These are phyloP conservation scores for Drosophila paulistorum DNA, from an alignment of 1,140 invertebrate species.

Conservation along the genomic window DNA sequence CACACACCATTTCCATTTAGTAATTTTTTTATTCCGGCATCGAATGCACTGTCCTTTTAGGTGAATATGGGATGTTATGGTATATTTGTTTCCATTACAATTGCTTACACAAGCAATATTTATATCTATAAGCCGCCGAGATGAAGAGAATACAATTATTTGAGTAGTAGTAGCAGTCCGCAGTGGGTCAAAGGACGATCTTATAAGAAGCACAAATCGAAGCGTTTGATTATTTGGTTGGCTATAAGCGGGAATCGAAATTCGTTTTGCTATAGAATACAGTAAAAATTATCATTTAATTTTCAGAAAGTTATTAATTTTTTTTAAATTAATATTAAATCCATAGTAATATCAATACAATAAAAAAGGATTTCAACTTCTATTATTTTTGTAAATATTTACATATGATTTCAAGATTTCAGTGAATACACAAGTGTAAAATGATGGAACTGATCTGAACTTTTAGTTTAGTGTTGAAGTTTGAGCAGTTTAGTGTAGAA, in stretches of 20 bases:
- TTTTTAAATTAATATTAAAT: too few species aligned
- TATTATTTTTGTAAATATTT: too few species aligned
- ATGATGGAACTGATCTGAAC: too few species aligned
- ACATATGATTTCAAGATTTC: too few species aligned
- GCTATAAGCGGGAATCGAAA: constrained; percentile 39
- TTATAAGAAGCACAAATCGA: constrained; percentile 30
- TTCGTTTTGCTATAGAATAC: constrained; percentile 18
- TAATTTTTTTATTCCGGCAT: constrained; percentile 38
- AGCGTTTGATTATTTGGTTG: constrained; percentile 43
- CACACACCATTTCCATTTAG: constrained; percentile 40
- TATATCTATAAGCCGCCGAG: constrained; percentile 35
- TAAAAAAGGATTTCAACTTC: too few species aligned
- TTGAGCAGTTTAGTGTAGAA: too few species aligned
- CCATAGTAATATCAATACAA: too few species aligned
- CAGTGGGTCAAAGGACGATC: constrained; percentile 41
- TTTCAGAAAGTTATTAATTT: too few species aligned
- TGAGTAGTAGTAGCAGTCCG: constrained; percentile 40
- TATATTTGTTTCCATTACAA: constrained; percentile 46
- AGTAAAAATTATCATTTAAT: too few species aligned
- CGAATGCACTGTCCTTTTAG: constrained; percentile 37
- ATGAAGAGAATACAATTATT: constrained; percentile 37
- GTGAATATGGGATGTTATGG: constrained; percentile 23
- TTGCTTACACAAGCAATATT: constrained; percentile 45
- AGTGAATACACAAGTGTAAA: too few species aligned
- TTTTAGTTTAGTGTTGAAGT: too few species aligned